Base-by-base conservation (phyloP, 2,888 invertebrate species). In the Drosophila stalkeri region DNA sequence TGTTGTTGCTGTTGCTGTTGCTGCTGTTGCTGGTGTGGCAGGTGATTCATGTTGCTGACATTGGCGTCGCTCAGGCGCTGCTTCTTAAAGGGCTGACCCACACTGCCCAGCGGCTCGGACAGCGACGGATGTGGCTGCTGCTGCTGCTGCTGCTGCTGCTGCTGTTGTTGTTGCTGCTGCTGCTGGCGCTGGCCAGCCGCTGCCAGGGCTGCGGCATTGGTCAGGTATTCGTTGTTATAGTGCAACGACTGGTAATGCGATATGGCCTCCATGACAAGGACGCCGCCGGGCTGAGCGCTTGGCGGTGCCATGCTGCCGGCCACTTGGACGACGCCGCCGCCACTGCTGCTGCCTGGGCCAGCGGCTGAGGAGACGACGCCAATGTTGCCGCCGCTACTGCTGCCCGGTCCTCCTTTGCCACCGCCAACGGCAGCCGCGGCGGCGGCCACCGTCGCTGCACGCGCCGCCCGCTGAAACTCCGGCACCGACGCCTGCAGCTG, bases 181-280 rank as follows among this genome's bases (percentile, higher is more conserved):
- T 94, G 93, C 80, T 91, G 85, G 71, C 87, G 91, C 51, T 90
- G 85, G 59, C 80, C 87, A 14, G 69, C 82, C 37, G 84, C 89
- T 43, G 83, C 85, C 44, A 81, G 80, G 11, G 86, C 81, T 47
- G 77, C 90, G 27, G 78, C 88, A 82, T 89, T 92, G 64, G 90
- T 82, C 92, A 89, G 93, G 92, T 81, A 94, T 89, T 87, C 94
- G 80, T 82, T 91, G 79, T 91, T 79, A 72, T 92, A 94, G 82
- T 94, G 94, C 60, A 94, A 66, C 67, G 89, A 64, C 47, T 75
- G 82, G 39, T 90, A 85, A 37, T 89, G 89, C 49, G 86, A 77
- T 70, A 87, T 78, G 33, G 86, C 72, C 23, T 86, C 86, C 86
- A 86, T 91, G 70, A 86, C 84, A 74, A 81, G 78, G 35, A 85